Conservation (phyloP, 2,113 vertebrate genomes). For the Centropus unirufus region DNA sequence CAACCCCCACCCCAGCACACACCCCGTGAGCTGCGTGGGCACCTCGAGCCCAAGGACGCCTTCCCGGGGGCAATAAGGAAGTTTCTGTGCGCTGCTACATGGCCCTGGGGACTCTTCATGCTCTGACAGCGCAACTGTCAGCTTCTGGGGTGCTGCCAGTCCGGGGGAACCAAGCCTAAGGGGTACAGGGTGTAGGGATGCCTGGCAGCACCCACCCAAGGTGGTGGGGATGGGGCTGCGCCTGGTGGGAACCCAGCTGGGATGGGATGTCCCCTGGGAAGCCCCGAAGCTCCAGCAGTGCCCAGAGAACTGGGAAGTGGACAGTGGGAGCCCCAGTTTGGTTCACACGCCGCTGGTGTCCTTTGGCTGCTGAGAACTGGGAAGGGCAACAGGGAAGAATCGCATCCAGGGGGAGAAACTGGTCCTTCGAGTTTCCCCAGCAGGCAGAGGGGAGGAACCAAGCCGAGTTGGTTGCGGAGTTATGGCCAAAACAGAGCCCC, state of each 20-base stretch:
- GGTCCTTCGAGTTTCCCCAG: constrained; percentile 31
- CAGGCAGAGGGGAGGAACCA: not conserved
- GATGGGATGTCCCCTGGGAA: not conserved
- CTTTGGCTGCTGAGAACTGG: fast-evolving
- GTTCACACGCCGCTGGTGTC: not conserved
- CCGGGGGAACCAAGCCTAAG: not conserved
- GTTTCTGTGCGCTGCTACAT: not conserved
- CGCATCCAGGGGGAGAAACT: not conserved
- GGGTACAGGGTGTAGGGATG: not conserved
- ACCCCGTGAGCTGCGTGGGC: fast-evolving
- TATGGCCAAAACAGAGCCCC: not conserved
- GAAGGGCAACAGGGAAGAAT: not conserved
- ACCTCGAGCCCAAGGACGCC: not conserved
- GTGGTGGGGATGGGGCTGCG: fast-evolving
- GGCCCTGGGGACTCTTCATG: fast-evolving
- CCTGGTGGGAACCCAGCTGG: not conserved
- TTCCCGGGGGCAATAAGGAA: not conserved
- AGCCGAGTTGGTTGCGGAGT: not conserved
- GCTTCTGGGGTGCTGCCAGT: not conserved
- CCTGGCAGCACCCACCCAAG: not conserved
- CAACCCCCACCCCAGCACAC: fast-evolving
- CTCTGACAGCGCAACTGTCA: not conserved
- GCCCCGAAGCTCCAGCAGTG: not conserved
- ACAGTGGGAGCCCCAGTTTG: not conserved
- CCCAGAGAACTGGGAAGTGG: not conserved